These are phyloP conservation scores for Cyrtonyx montezumae DNA, from an alignment of 2,113 vertebrate species.

Conservation along the genomic window DNA sequence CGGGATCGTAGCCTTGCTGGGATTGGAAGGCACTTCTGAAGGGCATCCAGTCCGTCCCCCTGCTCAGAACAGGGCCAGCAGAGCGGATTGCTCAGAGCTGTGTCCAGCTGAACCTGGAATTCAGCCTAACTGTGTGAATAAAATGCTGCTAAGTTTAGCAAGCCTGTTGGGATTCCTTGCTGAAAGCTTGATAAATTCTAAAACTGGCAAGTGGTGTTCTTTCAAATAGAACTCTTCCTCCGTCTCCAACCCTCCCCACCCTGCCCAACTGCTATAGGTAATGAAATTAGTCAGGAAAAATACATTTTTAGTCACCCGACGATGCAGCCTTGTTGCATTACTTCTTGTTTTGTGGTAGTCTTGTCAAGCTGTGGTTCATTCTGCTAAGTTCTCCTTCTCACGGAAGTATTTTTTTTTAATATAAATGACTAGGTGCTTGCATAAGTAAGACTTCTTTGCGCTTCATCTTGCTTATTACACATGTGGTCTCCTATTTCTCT, in stretches of 20 bases:
- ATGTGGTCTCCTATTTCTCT: neutral
- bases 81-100: neutral
- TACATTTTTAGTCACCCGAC: neutral
- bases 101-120: neutral
- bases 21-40: neutral
- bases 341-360: conserved; percentile 52
- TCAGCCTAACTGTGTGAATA: neutral
- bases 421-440: neutral
- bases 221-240: neutral
- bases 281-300: no score
- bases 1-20: neutral
- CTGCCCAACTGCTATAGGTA: neutral
- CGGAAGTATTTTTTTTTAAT: neutral
- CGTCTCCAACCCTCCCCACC: no score
- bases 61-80: neutral
- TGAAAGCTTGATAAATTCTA: neutral
- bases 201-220: neutral
- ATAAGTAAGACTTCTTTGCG: neutral
- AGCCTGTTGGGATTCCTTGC: neutral
- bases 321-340: conserved; percentile 21
- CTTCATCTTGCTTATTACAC: neutral
- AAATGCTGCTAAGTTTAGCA: neutral
- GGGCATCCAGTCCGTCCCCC: neutral
- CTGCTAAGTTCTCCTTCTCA: neutral
- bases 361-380: conserved; percentile 1